Base-by-base conservation (phyloP, 2,113 vertebrate genomes). In the Propithecus coquereli region DNA sequence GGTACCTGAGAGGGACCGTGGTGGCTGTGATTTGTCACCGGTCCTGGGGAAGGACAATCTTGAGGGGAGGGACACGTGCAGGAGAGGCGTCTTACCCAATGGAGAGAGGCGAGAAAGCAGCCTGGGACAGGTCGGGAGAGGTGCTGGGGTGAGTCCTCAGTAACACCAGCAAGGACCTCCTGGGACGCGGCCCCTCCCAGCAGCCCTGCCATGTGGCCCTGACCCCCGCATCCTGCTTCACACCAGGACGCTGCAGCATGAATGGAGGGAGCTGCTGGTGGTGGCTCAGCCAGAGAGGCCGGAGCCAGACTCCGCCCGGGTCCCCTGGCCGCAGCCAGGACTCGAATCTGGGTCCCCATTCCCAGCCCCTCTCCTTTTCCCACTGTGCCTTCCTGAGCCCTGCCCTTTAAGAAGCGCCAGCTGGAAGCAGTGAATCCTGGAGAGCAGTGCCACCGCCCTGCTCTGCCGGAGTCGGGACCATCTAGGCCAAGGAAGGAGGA, bases 401-500 rank as follows among this genome's bases (percentile, higher is more conserved):
- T 25, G 8, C 54, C 5, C 9, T 18, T 61, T 61, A 16, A 40
- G 16, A n/a, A 11, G 22, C 40, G 47, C 37, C 14, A 1, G 47
- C 34, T 13, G 61, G 37, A 37, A 77, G 32, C 59, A 65, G 10
- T 1, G 1, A 0, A 0, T 61, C 32, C 14, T 1, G 8, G 2
- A 2, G 34, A 50, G 5, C 61, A 13, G 32, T 11, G 34, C 25
- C 0, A 4, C 34, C 5, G 5, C 34, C 57, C n/a, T 0, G 5
- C 61, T 79, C 61, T 68, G 73, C 30, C 37, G 37, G 47, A 1
- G 11, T 47, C 3, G 0, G 50, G 77, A 20, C 34, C 11, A 14
- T 59, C 65, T 5, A 43, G 66, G 57, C 25, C 37, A 27, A 25
- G 61, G 61, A 76, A 70, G 40, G 77, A 50, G 34, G 59, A 66